These are phyloP conservation scores for Dendronephthya gigantea DNA, from an alignment of 64 coral and sea anemone species.

Conservation along the genomic window DNA sequence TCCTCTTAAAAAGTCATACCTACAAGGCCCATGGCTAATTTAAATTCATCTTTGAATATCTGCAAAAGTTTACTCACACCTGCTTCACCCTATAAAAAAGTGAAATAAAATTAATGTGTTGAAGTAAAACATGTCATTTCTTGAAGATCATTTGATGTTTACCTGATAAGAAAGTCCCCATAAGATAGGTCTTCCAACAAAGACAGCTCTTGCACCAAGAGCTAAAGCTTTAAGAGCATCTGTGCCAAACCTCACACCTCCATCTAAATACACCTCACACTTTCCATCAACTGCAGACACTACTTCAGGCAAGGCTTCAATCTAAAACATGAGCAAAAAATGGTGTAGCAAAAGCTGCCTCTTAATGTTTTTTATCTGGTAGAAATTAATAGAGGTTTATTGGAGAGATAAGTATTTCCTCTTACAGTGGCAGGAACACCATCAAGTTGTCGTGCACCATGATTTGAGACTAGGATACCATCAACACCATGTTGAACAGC, in stretches of 20 bases:
- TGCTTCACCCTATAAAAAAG: too few relatives aligned
- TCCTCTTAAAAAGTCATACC: too few relatives aligned
- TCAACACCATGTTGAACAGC: constrained; percentile 46
- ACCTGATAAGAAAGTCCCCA: constrained; percentile 64
- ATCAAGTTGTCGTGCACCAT: constrained; percentile 53
- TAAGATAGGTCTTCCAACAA: constrained; percentile 44
- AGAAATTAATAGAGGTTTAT: too few relatives aligned
- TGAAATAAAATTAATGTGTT: too few relatives aligned
- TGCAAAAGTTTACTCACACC: too few relatives aligned
- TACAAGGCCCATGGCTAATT: too few relatives aligned
- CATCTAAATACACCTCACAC: constrained; percentile 46
- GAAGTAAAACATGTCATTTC: too few relatives aligned
- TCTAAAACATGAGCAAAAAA: constrained; percentile 37
- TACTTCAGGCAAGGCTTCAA: constrained; percentile 50
- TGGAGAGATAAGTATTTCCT: too few relatives aligned
- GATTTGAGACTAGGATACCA: constrained; percentile 54
- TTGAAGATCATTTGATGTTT: background rate
- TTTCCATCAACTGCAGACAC: constrained; percentile 38
- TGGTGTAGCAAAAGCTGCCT: too few relatives aligned
- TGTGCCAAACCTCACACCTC: constrained; percentile 54
- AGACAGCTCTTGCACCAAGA: constrained; percentile 50
- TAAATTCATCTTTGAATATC: too few relatives aligned
- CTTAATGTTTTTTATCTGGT: too few relatives aligned
- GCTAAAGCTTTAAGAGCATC: constrained; percentile 59
- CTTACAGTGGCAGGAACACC: constrained; percentile 43